phyloP scores from a whole-genome alignment of 2,113 vertebrate species.

The Vanacampus margaritifer region DNA sequence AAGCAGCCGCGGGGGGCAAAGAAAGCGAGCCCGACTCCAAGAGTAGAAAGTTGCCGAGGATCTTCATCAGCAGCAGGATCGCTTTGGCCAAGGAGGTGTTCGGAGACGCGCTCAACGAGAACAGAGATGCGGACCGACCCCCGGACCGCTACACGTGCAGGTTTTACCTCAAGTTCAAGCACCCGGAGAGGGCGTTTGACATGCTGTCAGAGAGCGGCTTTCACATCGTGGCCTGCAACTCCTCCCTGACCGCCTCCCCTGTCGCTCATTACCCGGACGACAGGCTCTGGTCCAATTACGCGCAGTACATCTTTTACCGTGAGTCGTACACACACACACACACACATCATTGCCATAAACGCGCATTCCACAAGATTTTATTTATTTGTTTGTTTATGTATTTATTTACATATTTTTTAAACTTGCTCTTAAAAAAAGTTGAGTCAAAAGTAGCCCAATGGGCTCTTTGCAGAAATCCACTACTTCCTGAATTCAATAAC shows the following conservation, averaged over 20 bases:
- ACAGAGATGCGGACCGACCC: conserved; percentile 86
- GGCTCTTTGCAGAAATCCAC: too few relatives aligned
- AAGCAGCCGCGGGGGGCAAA: conserved; percentile 75
- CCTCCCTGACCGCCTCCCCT: conserved; percentile 87
- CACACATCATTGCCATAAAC: neutral
- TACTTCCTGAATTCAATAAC: too few relatives aligned
- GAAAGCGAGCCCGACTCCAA: conserved; percentile 86
- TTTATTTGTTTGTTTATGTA: too few relatives aligned
- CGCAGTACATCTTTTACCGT: conserved; percentile 99
- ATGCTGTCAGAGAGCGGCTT: conserved; percentile 97
- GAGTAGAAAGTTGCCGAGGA: conserved; percentile 86
- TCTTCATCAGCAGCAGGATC: conserved; percentile 95
- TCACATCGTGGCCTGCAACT: conserved; percentile 96
- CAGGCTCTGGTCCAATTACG: conserved; percentile 96
- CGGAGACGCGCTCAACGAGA: conserved; percentile 93
- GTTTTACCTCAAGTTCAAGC: conserved; percentile 93
- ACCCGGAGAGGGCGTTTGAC: conserved; percentile 96
- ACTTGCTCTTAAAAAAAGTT: too few relatives aligned
- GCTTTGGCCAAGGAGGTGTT: conserved; percentile 95
- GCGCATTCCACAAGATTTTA: neutral
- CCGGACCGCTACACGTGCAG: conserved; percentile 92
- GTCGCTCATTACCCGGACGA: conserved; percentile 87
- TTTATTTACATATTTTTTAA: too few relatives aligned
- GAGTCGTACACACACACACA: conserved; percentile 70
- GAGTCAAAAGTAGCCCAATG: too few relatives aligned